phyloP scores from a whole-genome alignment of 1,140 invertebrate genomes.

The Euwallacea fornicatus region DNA sequence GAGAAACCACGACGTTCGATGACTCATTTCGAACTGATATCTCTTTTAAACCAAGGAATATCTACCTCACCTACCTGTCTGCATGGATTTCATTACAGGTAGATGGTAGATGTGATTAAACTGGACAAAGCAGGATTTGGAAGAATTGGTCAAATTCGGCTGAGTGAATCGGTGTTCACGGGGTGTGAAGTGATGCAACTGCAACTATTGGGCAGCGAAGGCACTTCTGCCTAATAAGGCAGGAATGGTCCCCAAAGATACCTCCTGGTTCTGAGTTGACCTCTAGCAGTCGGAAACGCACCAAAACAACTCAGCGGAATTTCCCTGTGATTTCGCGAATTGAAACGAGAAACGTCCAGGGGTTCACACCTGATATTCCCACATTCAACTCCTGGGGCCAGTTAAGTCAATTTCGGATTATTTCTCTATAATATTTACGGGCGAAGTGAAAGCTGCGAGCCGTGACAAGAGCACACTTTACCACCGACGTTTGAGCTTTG shows the following conservation, averaged over 20 bases:
- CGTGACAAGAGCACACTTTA: slow-evolving; percentile 47
- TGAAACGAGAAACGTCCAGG: background rate
- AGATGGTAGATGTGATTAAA: slow-evolving; percentile 9
- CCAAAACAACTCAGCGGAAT: slow-evolving; percentile 11
- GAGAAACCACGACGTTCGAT: slow-evolving; percentile 34
- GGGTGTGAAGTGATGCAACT: too few relatives aligned
- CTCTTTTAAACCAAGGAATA: slow-evolving; percentile 25
- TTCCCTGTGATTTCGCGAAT: slow-evolving; percentile 19
- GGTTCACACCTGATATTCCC: background rate
- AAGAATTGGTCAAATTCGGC: background rate
- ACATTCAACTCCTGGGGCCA: slow-evolving; percentile 22
- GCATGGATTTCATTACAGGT: slow-evolving; percentile 9
- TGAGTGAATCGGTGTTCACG: too few relatives aligned
- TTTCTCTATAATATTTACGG: slow-evolving; percentile 46
- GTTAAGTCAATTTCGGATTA: slow-evolving; percentile 41
- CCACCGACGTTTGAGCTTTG: slow-evolving; percentile 26
- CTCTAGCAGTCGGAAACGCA: slow-evolving; percentile 35
- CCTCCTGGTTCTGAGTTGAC: slow-evolving; percentile 38
- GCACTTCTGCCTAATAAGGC: slow-evolving; percentile 49
- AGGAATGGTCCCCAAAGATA: slow-evolving; percentile 40
- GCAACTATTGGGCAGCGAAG: background rate
- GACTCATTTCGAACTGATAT: slow-evolving; percentile 33
- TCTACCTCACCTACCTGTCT: slow-evolving; percentile 15
- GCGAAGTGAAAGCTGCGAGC: slow-evolving; percentile 43
- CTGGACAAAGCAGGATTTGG: background rate